Conservation (phyloP, 2,797 vertebrate species). For the Mus minutoides region DNA sequence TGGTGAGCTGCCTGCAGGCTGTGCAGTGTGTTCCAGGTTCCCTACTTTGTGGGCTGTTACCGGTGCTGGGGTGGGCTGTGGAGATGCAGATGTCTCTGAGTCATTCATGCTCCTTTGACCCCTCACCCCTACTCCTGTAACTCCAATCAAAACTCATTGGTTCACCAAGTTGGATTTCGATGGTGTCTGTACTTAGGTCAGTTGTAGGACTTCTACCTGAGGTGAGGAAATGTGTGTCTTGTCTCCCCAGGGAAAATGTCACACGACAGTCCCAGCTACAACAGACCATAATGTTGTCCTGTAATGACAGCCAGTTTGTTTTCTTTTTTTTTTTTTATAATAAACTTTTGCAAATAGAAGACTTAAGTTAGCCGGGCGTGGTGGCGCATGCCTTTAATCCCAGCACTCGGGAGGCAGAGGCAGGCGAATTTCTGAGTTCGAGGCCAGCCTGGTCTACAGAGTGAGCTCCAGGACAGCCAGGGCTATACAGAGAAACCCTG, state of each 20-base stretch:
- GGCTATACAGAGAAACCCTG: too few relatives aligned
- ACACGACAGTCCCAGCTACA: background rate
- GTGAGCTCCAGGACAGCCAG: too few relatives aligned
- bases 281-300: background rate
- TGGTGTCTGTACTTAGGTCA: background rate
- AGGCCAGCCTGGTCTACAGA: too few relatives aligned
- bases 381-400: too few relatives aligned
- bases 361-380: too few relatives aligned
- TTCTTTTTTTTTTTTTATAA: background rate
- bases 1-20: background rate
- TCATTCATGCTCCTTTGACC: background rate
- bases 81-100: background rate
- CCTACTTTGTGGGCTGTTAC: background rate
- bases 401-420: too few relatives aligned
- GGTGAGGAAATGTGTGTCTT: background rate
- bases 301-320: background rate
- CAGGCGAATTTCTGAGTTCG: too few relatives aligned
- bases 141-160: background rate
- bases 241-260: background rate
- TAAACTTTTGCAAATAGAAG: background rate
- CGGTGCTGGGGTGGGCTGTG: background rate
- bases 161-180: background rate
- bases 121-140: background rate
- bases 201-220: too few relatives aligned
- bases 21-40: background rate